Base-by-base conservation (phyloP, 1,140 invertebrate species). In the Mya arenaria region DNA sequence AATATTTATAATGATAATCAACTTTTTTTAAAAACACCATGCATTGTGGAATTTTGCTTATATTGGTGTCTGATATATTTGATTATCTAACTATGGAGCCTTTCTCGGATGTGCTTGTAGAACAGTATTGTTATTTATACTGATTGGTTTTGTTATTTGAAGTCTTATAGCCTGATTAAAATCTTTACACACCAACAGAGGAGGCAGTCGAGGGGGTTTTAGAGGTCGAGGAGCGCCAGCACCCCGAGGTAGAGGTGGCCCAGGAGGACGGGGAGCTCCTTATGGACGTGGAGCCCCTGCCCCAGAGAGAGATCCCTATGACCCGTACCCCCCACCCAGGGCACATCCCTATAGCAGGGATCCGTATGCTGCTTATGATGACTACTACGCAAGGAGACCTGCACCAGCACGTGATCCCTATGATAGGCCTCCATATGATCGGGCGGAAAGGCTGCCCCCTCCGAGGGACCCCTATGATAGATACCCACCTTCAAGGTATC, bases 381-480 rank as follows among this genome's bases (percentile, higher is more conserved):
- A 84, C 39, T 81, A 85, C 55, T 85, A 85, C 60, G 79, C 81
- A 52, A 78, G 79, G 69, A 32, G 37, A 36, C 60, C 55, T 44
- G 30, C 63, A 30, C 63, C 55, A 66, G 72, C 72, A 28, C 72
- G 4, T 48, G 44, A 41, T 66, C 71, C 48, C 52, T 41, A 28
- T 66, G n/a, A 66, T 17, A 32, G 73, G 41, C 4, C 52, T 17
- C 65, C 72, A 15, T 83, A 71, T 52, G 65, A 71, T 34, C 56
- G 52, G 63, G 39, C 66, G 37, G 78, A 84, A 56, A 75, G 84
- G 73, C 56, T 73, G 1, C 79, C 74, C 25, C 84, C 82, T n/a
- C 83, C 74, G 15, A 28, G 69, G n/a, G 83, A 77, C 58, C 83
- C 83, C 28, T 84, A 81, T 62, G 83, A 85, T 56, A 55, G 83